Evolutionary conservation across 2,797 vertebrate species (phyloP).

Genomic region (Tragopan temminckii): DNA sequence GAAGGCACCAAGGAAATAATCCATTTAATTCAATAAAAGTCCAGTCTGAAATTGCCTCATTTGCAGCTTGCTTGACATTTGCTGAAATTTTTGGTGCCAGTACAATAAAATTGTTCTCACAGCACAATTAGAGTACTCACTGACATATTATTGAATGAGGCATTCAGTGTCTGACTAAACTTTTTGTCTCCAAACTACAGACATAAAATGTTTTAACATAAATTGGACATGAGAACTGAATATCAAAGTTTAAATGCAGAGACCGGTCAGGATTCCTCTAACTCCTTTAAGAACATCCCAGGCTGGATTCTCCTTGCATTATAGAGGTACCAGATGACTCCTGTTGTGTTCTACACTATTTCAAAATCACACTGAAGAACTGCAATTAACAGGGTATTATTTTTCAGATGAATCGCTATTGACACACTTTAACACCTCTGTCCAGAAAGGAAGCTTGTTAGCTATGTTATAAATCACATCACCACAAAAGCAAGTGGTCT

Average conservation of each 20-base stretch:
- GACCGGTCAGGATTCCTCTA: neutral
- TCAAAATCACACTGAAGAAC: neutral
- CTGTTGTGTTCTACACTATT: neutral
- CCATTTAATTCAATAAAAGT: slow-evolving; percentile 45
- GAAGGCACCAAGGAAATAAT: slow-evolving; percentile 67
- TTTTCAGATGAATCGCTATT: neutral
- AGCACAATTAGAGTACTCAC: neutral
- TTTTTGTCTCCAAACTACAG: slow-evolving; percentile 25
- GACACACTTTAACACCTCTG: neutral
- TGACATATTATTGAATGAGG: slow-evolving; percentile 30
- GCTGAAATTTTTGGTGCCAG: slow-evolving; percentile 36
- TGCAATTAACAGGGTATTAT: neutral
- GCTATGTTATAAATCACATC: neutral
- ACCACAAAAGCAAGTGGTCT: neutral
- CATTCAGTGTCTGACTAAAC: neutral
- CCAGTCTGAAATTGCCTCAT: slow-evolving; percentile 31
- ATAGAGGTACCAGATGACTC: neutral
- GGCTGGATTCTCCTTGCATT: neutral
- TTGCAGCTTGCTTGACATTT: slow-evolving; percentile 59
- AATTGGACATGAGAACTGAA: neutral
- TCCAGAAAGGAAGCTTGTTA: neutral
- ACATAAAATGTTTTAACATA: slow-evolving; percentile 31
- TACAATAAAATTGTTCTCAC: slow-evolving; percentile 10
- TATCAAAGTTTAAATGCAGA: neutral
- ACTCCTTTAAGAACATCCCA: neutral